Conservation (phyloP, 2,888 invertebrate genomes). For the Nemotelus pantherinus region DNA sequence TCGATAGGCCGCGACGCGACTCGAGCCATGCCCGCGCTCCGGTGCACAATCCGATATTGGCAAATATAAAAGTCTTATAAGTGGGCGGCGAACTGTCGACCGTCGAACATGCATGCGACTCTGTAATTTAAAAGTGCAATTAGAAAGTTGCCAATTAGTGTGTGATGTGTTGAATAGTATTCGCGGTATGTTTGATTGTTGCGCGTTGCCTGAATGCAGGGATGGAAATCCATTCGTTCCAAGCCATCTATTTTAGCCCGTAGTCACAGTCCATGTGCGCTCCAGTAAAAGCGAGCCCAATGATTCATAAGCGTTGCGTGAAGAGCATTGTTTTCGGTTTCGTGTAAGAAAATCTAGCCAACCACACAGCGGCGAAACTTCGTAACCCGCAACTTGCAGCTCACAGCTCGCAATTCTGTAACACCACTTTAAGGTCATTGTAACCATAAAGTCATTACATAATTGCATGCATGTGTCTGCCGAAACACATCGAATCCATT, state of each 20-base stretch:
- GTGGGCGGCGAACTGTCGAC: slow-evolving; percentile 37
- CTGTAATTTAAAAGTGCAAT: slow-evolving; percentile 38
- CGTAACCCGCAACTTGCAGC: too few relatives aligned
- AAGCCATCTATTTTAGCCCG: too few relatives aligned
- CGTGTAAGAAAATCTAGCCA: too few relatives aligned
- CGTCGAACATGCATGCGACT: slow-evolving; percentile 25
- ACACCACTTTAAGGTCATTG: slow-evolving; percentile 29
- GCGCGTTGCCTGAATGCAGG: background rate
- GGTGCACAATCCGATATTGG: slow-evolving; percentile 22
- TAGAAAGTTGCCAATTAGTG: slow-evolving; percentile 41
- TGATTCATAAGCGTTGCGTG: too few relatives aligned
- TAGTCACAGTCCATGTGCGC: too few relatives aligned
- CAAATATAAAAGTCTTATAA: slow-evolving; percentile 33
- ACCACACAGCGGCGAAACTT: too few relatives aligned
- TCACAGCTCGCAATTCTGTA: background rate
- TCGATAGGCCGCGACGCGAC: background rate
- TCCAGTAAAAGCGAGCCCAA: too few relatives aligned
- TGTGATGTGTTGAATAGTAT: slow-evolving; percentile 38
- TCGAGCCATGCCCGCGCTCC: slow-evolving; percentile 10
- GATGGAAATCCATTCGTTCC: background rate
- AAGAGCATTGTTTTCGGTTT: too few relatives aligned
- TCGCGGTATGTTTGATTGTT: slow-evolving; percentile 15
- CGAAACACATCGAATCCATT: background rate
- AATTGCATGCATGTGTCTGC: slow-evolving; percentile 25
- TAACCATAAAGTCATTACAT: slow-evolving; percentile 32